A percentile compares a stretch with the other conserved stretches of the same genome.
Conservation (phyloP, 2,797 vertebrate genomes). For the Pipistrellus kuhlii region DNA sequence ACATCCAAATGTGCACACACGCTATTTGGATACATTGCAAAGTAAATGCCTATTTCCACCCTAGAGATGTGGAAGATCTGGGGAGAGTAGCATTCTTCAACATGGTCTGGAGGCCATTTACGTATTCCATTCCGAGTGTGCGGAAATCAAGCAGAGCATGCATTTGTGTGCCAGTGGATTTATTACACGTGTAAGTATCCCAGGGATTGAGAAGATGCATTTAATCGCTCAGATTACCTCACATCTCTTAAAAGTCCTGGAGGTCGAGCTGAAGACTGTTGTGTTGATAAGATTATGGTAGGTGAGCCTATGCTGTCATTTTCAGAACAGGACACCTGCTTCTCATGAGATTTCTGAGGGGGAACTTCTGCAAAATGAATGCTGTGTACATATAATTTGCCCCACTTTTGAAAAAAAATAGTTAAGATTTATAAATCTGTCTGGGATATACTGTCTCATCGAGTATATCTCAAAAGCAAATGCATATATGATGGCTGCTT, state of each 20-base stretch:
- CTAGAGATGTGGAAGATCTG: conserved; percentile 62
- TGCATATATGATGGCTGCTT: conserved; percentile 16
- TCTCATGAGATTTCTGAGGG: conserved; percentile 54
- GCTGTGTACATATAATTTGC: conserved; percentile 47
- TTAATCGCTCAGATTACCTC: conserved; percentile 73
- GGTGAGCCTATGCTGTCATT: conserved; percentile 54
- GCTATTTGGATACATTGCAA: conserved; percentile 78
- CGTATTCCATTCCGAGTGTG: conserved; percentile 57
- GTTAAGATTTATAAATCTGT: conserved; percentile 68
- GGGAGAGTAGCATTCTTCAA: conserved; percentile 40
- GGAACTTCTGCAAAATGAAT: conserved; percentile 66
- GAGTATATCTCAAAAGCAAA: conserved; percentile 60
- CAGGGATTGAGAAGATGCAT: conserved; percentile 65
- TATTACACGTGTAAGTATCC: conserved; percentile 77
- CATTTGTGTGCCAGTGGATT: conserved; percentile 80
- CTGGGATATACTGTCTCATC: conserved; percentile 51
- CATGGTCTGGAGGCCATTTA: conserved; percentile 81
- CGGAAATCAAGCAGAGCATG: conserved; percentile 68
- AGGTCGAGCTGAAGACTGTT: conserved; percentile 54
- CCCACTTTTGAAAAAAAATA: conserved; percentile 68
- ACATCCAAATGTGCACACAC: conserved; percentile 64
- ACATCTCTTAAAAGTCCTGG: conserved; percentile 69
- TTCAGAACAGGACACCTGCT: conserved; percentile 55
- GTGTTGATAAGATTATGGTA: conserved; percentile 27
- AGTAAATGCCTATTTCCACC: conserved; percentile 72